A percentile compares a stretch with the other conserved stretches of the same genome.
Conservation (phyloP, 2,113 vertebrate species). For the Salvelinus namaycush region DNA sequence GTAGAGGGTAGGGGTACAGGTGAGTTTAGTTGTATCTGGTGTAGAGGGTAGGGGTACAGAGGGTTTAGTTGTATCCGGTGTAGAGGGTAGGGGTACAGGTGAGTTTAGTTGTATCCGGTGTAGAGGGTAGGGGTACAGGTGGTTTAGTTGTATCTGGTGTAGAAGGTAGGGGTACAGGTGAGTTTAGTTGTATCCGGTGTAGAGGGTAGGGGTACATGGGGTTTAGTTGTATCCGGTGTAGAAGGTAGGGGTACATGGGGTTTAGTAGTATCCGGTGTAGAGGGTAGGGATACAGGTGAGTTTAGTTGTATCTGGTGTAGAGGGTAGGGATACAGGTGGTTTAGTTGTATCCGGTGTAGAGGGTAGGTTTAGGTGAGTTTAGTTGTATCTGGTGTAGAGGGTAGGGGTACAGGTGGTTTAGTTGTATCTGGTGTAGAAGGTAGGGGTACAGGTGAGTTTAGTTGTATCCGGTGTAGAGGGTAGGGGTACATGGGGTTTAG, state of each 20-base stretch:
- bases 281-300: background rate
- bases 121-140: constrained; percentile 80
- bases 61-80: constrained; percentile 87
- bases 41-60: background rate
- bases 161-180: background rate
- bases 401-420: background rate
- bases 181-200: background rate
- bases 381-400: too few relatives aligned
- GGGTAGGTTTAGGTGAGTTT: too few relatives aligned
- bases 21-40: background rate
- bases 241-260: background rate
- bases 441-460: background rate
- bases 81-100: constrained; percentile 86
- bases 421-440: background rate
- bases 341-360: constrained; percentile 74
- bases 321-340: background rate
- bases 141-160: background rate
- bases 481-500: background rate
- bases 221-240: too few relatives aligned
- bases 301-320: background rate
- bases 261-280: too few relatives aligned
- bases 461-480: too few relatives aligned
- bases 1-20: constrained; percentile 87
- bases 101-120: background rate
- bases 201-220: background rate